Base-by-base conservation (phyloP, 2,113 vertebrate genomes). In the Perca fluviatilis region DNA sequence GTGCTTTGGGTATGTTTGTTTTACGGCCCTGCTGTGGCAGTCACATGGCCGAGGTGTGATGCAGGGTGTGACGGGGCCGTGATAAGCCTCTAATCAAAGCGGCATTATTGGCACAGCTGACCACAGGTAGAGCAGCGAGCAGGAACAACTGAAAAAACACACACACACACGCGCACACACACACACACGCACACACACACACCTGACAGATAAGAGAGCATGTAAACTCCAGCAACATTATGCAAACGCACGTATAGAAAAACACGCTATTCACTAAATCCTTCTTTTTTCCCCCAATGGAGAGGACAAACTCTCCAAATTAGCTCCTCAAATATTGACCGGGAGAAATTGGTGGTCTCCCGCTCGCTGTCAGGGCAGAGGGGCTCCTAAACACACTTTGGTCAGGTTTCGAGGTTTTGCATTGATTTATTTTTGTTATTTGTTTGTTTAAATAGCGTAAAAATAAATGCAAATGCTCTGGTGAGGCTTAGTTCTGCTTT, bases 301-400 rank as follows among this genome's bases (percentile, higher is more conserved):
- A 89, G 86, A 92, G 88, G 91, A 93, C 90, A 93, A 90, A 93
- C 91, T 92, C 88, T 94, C 94, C 81, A 90, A 95, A 95, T 95
- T 95, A 95, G 94, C 95, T 95, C 84, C 85, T 91, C 93, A 95
- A 95, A 95, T 95, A 95, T 95, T 95, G 94, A 95, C 94, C 64
- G 33, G 90, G 79, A 92, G 88, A 89, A 93, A 93, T 91, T 82
- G 93, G 94, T 93, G 94, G 94, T 95, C 92, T 90, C 88, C 62
- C 19, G 76, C 83, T 91, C 51, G 84, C 93, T 84, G 84, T 91
- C 90, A 86, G 92, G 68, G 84, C 79, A 73, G 89, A 91, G 91
- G 91, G 92, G 91, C 91, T 92, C 90, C 92, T 93, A 86, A 91
- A 93, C 94, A 94, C 91, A 92, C 90, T 91, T 58, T 79, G 91